These are phyloP conservation scores for Gallinago paraguaiae DNA, from an alignment of 2,113 vertebrate genomes.

Conservation along the genomic window DNA sequence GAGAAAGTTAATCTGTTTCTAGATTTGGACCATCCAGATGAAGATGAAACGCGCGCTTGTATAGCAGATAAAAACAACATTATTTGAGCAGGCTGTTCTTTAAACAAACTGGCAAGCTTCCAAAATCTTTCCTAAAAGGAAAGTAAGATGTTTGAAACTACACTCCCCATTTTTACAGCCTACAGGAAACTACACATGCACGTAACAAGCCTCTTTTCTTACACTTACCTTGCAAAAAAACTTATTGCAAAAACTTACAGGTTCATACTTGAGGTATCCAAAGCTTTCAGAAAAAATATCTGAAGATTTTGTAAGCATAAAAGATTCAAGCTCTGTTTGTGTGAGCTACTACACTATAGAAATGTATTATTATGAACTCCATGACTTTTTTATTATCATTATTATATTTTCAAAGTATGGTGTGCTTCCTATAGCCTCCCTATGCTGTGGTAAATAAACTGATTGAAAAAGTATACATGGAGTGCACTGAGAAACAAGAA, in stretches of 20 bases:
- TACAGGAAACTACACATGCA: not conserved
- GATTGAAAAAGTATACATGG: not conserved
- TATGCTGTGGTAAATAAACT: accelerated
- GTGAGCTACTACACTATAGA: not conserved
- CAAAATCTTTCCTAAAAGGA: not conserved
- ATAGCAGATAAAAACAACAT: not conserved
- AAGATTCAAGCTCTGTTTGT: not conserved
- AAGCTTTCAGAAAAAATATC: not conserved
- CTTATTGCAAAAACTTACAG: not conserved
- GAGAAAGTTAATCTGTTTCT: not conserved
- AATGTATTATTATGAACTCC: not conserved
- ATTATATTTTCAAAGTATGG: not conserved
- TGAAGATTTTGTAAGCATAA: not conserved
- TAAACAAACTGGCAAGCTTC: not conserved
- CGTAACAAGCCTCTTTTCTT: not conserved
- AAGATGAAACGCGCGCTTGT: not conserved
- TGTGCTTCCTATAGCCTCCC: not conserved
- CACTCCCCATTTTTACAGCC: not conserved
- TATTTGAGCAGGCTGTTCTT: not conserved
- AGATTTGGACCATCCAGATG: not conserved
- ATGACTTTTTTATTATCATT: not conserved
- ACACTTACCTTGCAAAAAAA: slow-evolving; percentile 24
- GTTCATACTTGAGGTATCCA: not conserved
- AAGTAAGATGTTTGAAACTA: not conserved
- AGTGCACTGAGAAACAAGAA: not conserved